Evolutionary conservation across 1,140 invertebrate genomes (phyloP), one percentile per base, ranked within the genome.

Genomic region (Leptopilina clavipes): DNA sequence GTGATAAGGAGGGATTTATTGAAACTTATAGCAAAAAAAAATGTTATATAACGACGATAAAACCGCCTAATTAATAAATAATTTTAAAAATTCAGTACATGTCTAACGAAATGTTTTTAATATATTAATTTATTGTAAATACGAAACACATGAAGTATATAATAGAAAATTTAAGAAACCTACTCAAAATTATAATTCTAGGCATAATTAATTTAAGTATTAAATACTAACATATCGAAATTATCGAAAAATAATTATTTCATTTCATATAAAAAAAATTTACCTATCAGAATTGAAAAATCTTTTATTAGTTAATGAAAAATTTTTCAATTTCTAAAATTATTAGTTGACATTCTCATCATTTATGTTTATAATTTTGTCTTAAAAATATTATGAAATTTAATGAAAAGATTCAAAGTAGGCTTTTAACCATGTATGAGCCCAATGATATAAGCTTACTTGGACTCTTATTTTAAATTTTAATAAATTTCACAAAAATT

Each of bases 361-460:
- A 40, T 40, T 40, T n/a, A n/a, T n/a, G 5, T 31, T 31, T 31
- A 5, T 31, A 31, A 31, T 31, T 31, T 31, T 31, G 25, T 44
- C n/a, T n/a, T 44, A 44, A 44, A 44, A 44, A 44, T 12, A 11
- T 44, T 56, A 56, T 56, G 19, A 56, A 59, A 59, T 22, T 25
- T 59, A 19, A 25, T 14, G 11, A 12, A 65, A 65, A 65, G 14
- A 65, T 65, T 65, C 59, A n/a, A 31, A 65, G 59, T 65, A 65
- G 59, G 65, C 56, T 54, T 80, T 71, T 74, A 71, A 75, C 70
- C 77, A 80, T 73, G 73, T 71, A 71, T 81, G 76, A 86, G 76
- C 76, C 78, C 81, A 5, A 75, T 79, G 78, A 73, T 72, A 77
- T 45, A 9, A 78, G 72, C 65, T 48, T 74, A 52, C 70, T 59